phyloP scores from a whole-genome alignment of 2,888 invertebrate genomes.

The Desoria tigrina region DNA sequence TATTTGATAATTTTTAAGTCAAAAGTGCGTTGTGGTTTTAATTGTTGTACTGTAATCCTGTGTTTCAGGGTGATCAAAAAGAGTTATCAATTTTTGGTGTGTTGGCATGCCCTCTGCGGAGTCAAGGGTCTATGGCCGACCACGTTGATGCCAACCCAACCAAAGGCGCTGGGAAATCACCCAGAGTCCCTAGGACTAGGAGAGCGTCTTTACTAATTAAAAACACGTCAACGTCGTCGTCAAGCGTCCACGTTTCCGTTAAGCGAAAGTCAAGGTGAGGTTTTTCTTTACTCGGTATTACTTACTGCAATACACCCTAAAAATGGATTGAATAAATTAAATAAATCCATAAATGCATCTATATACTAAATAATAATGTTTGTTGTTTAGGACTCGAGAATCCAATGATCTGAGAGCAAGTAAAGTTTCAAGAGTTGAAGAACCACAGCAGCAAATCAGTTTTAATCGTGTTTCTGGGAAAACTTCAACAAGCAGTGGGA shows the following conservation, averaged over 20 bases:
- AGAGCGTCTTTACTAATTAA: conserved; percentile 39
- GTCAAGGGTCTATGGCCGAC: conserved; percentile 57
- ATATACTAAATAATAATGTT: neutral
- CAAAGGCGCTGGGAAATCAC: conserved; percentile 56
- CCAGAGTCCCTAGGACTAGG: conserved; percentile 52
- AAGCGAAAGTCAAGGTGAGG: conserved; percentile 42
- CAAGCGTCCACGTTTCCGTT: conserved; percentile 35
- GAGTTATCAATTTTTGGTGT: conserved; percentile 34
- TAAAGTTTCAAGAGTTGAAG: conserved; percentile 31
- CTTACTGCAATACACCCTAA: too few relatives aligned
- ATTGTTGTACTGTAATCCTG: neutral
- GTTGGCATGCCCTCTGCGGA: conserved; percentile 57
- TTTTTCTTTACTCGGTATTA: too few relatives aligned
- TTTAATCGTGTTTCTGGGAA: neutral
- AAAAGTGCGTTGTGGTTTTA: neutral
- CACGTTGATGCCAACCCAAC: conserved; percentile 54
- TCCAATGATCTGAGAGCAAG: neutral
- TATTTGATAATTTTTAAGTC: neutral
- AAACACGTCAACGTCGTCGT: conserved; percentile 20
- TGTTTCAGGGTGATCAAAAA: neutral
- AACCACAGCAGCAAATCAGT: neutral
- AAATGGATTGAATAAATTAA: too few relatives aligned
- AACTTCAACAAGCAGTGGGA: neutral
- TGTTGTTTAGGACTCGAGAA: neutral
- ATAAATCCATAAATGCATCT: too few relatives aligned